Conservation (phyloP, 2,797 vertebrate species). For the Agapornis canus region DNA sequence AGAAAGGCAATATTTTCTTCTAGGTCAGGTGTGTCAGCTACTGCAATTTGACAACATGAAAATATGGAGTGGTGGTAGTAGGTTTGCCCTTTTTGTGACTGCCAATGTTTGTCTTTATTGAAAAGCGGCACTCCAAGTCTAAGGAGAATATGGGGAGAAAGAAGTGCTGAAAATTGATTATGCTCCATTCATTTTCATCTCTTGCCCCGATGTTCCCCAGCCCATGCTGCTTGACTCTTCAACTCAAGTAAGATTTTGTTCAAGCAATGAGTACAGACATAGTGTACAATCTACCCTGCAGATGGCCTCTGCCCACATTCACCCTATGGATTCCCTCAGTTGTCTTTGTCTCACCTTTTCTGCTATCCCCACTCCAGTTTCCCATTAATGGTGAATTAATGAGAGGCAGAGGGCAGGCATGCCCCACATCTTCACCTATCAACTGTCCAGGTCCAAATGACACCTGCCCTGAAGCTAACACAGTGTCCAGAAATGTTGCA, state of each 20-base stretch:
- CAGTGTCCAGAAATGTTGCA: background rate
- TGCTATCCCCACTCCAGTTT: background rate
- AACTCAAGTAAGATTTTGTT: background rate
- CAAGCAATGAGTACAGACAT: background rate
- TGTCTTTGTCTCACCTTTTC: background rate
- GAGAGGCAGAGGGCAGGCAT: background rate
- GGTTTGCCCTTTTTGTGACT: background rate
- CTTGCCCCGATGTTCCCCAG: background rate
- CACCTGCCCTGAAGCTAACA: background rate
- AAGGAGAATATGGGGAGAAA: background rate
- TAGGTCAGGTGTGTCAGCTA: background rate
- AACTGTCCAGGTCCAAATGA: rapidly evolving
- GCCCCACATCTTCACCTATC: background rate
- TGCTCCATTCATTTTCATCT: background rate
- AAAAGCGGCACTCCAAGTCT: background rate
- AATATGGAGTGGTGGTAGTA: background rate
- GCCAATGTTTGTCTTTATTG: background rate
- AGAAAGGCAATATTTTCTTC: background rate
- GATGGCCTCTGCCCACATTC: background rate
- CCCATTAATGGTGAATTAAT: background rate
- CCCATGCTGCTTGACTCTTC: background rate
- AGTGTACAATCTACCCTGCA: background rate
- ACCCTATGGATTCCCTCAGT: background rate
- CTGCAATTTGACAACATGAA: background rate
- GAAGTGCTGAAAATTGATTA: background rate